Base-by-base conservation (phyloP, 2,797 vertebrate species). In the Scomberomorus guttatus region DNA sequence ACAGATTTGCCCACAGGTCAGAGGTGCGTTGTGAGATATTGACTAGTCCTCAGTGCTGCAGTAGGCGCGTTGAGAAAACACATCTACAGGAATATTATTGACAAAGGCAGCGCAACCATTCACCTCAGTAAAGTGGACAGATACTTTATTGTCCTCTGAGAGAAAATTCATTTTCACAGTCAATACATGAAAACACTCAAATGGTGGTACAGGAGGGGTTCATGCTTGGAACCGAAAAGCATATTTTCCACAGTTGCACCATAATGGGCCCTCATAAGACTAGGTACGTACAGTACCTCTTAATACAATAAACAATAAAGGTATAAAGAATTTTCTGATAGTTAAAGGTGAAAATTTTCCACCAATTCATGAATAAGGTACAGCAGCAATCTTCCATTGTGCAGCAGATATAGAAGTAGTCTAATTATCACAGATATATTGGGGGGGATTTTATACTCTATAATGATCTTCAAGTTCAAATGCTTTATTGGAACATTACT, bases 101-200 rank as follows among this genome's bases (percentile, higher is more conserved):
- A 93, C 90, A 89, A 76, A 82, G 79, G 75, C 81, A 74, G 81
- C 51, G 54, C 55, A 85, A 71, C 24, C 42, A 61, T 60, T 72
- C 79, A 79, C 87, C 74, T 86, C 85, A 56, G 78, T 79, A 81
- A 92, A 91, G 85, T 87, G 85, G 90, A 88, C 82, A 86, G 75
- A 87, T 89, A 86, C 89, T 91, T 90, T 88, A 90, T 93, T 92
- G 90, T 91, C 83, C 72, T 75, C 77, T 32, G 75, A 90, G 85
- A 89, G 87, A 80, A 91, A 92, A 90, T 92, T 90, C 11, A 10
- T 87, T 90, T 83, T 88, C 71, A 50, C 75, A 80, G 86, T 91
- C 90, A 46, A 91, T 88, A 87, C 67, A 65, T 67, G 77, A 72
- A 79, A 80, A 83, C 69, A 8, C 72, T 87, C 34, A 75, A 72